Evolutionary conservation across 1,140 invertebrate species (phyloP), one percentile per base, ranked within the genome.

Genomic region (Brachionus plicatilis): DNA sequence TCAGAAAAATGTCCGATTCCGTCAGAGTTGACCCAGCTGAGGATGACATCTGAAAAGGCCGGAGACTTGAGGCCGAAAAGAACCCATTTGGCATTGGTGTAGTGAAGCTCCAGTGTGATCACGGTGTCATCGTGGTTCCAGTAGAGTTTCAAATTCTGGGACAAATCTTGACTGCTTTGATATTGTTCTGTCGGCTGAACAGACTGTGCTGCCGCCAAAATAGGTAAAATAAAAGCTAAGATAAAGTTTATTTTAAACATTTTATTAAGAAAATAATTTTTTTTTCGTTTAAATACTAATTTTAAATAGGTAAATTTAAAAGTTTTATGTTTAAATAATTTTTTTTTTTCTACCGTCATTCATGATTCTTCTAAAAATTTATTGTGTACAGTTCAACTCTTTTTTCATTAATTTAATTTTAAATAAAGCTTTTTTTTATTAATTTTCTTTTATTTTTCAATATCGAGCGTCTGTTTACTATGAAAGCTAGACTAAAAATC

Each of bases 1-100:
- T 82, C 79, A 9, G 79, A 82, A 82, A 60, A 65, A 45, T 82
- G 79, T n/a, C 79, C 79, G 29, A 33, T 60, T 60, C 29, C 24
- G n/a, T 82, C 53, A 8, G 17, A 8, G 37, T 60, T 24, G 4
- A 82, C 6, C 79, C 79, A 82, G 11, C 29, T 33, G 17, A 82
- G 7, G 11, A 82, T 82, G 29, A 82, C 53, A 82, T 82, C 79
- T 9, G 79, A 82, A 41, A 29, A 68, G 4, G 2, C 9, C 2
- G n/a, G 45, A 2, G 47, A 60, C 6, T 68, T 60, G 8, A 82
- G 7, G 50, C 79, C 79, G 29, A 82, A 82, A 24, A 82, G 20
- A 24, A 33, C 53, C 79, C 79, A 82, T 27, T 12, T 9, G 6
- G 79, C 17, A 14, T 68, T 60, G 12, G 5, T 27, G n/a, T 20